Evolutionary conservation across 2,888 invertebrate genomes (phyloP).

Genomic region (Drosophila longiperda): DNA sequence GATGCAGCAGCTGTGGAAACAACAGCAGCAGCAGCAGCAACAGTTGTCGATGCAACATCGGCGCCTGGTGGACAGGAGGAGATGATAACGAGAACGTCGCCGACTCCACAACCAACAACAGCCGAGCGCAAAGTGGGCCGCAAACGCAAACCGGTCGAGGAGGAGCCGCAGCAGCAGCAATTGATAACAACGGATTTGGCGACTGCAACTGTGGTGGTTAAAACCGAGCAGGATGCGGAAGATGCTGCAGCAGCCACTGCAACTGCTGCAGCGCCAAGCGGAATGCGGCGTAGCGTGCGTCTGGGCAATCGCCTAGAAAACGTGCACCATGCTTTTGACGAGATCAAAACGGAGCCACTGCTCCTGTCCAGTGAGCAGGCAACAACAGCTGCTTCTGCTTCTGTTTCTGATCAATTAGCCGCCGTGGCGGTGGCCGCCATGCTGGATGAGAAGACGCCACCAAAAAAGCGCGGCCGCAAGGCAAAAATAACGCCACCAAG

Average conservation of each 20-base stretch:
- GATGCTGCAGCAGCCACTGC: constrained; percentile 1
- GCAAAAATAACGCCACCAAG: constrained; percentile 68
- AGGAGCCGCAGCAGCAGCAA: constrained; percentile 48
- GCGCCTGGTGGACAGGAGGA: constrained; percentile 11
- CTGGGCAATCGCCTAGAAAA: constrained; percentile 81
- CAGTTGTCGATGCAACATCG: not conserved
- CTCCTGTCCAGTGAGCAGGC: constrained; percentile 25
- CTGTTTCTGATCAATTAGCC: not conserved
- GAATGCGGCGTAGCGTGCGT: constrained; percentile 82
- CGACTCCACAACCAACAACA: constrained; percentile 29
- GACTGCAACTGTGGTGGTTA: constrained; percentile 37
- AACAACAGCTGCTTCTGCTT: not conserved
- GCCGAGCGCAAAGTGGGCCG: constrained; percentile 71
- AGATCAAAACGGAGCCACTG: constrained; percentile 65
- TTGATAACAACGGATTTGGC: constrained; percentile 26
- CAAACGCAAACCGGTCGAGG: constrained; percentile 67
- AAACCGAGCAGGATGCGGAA: constrained; percentile 67
- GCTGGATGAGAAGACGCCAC: constrained; percentile 80
- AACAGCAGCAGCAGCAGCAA: constrained; percentile 29
- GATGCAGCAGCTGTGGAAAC: constrained; percentile 27
- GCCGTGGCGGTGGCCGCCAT: constrained; percentile 2
- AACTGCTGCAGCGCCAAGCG: constrained; percentile 51
- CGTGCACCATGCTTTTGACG: constrained; percentile 43
- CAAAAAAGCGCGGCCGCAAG: constrained; percentile 84
- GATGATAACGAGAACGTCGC: constrained; percentile 23